These are phyloP conservation scores for Suncus etruscus DNA, from an alignment of 2,113 vertebrate species.

Conservation along the genomic window DNA sequence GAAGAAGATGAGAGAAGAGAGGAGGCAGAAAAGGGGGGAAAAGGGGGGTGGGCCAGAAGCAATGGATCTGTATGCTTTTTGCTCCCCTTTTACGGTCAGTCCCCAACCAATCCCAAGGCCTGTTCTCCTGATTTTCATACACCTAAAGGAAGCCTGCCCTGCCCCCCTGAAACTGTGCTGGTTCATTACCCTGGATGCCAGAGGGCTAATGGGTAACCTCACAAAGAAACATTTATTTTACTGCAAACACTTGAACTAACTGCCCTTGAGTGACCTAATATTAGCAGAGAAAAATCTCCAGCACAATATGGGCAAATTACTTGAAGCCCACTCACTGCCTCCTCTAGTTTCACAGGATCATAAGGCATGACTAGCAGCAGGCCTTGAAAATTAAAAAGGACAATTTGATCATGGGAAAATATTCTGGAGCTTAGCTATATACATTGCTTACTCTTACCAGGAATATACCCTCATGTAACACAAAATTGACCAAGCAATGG, in stretches of 20 bases:
- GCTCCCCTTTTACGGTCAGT: not conserved
- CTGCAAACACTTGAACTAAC: slow-evolving; percentile 36
- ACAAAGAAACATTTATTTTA: slow-evolving; percentile 12
- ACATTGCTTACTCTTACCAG: not conserved
- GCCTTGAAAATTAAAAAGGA: not conserved
- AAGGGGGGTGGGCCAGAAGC: not conserved
- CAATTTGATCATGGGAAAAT: slow-evolving; percentile 17
- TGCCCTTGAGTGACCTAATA: not conserved
- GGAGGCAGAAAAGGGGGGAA: no score
- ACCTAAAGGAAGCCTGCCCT: not conserved
- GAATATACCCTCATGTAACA: not conserved
- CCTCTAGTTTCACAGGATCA: not conserved
- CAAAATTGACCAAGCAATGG: not conserved
- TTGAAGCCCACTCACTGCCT: not conserved
- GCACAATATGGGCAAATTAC: slow-evolving; percentile 49
- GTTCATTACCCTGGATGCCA: not conserved
- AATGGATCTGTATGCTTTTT: not conserved
- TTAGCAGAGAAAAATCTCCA: slow-evolving; percentile 34
- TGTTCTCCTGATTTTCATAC: not conserved
- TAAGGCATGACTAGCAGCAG: not conserved
- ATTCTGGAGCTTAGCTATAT: not conserved
- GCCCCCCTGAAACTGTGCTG: not conserved
- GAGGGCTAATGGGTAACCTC: not conserved
- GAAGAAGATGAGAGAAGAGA: no score
- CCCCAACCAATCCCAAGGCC: not conserved